Evolutionary conservation across 92 coral and sea anemone genomes (phyloP).

Genomic region (Muricea muricata): DNA sequence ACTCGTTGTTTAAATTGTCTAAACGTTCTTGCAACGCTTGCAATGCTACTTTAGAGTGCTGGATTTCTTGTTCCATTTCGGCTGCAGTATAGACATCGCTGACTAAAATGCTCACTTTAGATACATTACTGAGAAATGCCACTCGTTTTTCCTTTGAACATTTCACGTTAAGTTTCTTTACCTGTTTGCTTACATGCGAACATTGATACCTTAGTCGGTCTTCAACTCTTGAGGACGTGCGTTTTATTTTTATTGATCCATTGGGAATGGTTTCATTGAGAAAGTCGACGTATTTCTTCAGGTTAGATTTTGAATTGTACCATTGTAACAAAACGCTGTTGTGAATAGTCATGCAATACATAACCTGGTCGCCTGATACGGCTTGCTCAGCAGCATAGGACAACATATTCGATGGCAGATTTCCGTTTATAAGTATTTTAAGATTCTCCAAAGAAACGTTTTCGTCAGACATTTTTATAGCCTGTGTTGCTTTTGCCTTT

Average conservation of each 20-base stretch:
- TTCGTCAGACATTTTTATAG: not conserved
- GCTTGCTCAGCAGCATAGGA: conserved; percentile 22
- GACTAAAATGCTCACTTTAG: conserved; percentile 47
- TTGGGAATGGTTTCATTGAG: conserved; percentile 45
- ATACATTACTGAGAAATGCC: conserved; percentile 12
- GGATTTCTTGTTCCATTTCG: conserved; percentile 44
- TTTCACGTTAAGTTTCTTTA: conserved; percentile 17
- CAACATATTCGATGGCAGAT: not conserved
- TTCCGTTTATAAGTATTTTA: not conserved
- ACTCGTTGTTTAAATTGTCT: conserved; percentile 43
- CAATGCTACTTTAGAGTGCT: conserved; percentile 1
- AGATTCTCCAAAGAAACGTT: not conserved
- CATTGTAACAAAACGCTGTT: conserved; percentile 33
- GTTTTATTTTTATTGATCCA: no score
- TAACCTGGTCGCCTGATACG: conserved; percentile 48
- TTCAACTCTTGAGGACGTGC: conserved; percentile 14
- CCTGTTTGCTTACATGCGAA: not conserved
- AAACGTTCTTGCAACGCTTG: conserved; percentile 41
- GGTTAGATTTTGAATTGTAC: not conserved
- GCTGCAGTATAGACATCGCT: conserved; percentile 45
- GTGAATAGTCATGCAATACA: conserved; percentile 23
- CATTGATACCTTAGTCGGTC: conserved; percentile 35
- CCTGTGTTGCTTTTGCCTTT: not conserved
- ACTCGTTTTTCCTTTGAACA: conserved; percentile 41
- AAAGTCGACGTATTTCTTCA: conserved; percentile 21